Evolutionary conservation across 2,797 vertebrate species (phyloP).

Genomic region (Anguilla marmorata): DNA sequence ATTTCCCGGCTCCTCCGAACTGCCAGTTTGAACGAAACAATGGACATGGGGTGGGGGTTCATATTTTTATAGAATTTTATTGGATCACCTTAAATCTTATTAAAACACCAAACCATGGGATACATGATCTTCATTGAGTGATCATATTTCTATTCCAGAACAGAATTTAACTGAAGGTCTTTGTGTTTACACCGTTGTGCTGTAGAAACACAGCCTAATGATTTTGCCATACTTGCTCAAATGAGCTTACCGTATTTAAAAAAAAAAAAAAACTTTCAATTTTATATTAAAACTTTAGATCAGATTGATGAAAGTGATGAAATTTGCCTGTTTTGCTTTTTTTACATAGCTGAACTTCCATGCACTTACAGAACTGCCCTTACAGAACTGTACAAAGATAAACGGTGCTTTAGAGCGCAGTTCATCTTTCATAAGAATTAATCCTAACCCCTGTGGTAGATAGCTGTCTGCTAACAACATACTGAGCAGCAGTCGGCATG

Average conservation of each 20-base stretch:
- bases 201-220: not conserved
- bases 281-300: not conserved
- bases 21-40: slow-evolving; percentile 56
- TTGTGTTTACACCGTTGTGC: not conserved
- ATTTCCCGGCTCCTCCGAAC: slow-evolving; percentile 54
- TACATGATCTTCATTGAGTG: not conserved
- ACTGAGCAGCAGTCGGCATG: slow-evolving; percentile 25
- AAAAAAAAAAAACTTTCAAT: not conserved
- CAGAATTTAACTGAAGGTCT: not conserved
- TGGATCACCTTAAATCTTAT: slow-evolving; percentile 41
- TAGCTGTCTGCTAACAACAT: slow-evolving; percentile 28
- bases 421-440: slow-evolving; percentile 52
- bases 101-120: not conserved
- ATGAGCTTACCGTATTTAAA: not conserved
- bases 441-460: slow-evolving; percentile 46
- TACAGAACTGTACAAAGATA: not conserved
- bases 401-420: slow-evolving; percentile 34
- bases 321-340: not conserved
- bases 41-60: slow-evolving; percentile 41
- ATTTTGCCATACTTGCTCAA: not conserved
- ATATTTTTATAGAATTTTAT: not conserved
- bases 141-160: slow-evolving; percentile 21
- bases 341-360: not conserved
- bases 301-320: not conserved
- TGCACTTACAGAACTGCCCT: too few relatives aligned